These are phyloP conservation scores for Nerophis lumbriciformis DNA, from an alignment of 2,113 vertebrate genomes.

Conservation along the genomic window DNA sequence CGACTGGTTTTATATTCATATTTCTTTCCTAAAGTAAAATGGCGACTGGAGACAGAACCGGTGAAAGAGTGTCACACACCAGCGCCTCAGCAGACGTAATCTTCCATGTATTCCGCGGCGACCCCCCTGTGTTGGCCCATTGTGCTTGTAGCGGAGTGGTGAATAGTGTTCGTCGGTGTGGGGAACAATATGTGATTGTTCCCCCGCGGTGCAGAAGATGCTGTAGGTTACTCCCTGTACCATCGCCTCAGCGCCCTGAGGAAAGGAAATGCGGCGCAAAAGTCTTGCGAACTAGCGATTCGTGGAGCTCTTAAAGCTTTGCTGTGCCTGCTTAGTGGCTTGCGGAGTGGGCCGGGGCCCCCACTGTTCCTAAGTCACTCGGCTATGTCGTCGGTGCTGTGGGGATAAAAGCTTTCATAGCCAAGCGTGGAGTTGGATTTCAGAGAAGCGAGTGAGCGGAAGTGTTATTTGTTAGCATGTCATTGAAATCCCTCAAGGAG, in stretches of 20 bases:
- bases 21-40: constrained; percentile 23
- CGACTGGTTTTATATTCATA: no score
- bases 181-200: constrained; percentile 73
- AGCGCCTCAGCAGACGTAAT: constrained; percentile 48
- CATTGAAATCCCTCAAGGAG: constrained; percentile 68
- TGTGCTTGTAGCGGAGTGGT: constrained; percentile 58
- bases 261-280: constrained; percentile 40
- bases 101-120: constrained; percentile 39
- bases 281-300: constrained; percentile 40
- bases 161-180: constrained; percentile 66
- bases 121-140: constrained; percentile 61
- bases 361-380: constrained; percentile 2
- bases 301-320: constrained; percentile 45
- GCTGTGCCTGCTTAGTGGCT: constrained; percentile 40
- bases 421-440: constrained; percentile 35
- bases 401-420: constrained; percentile 5
- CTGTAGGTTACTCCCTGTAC: constrained; percentile 70
- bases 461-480: constrained; percentile 60
- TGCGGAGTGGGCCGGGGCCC: constrained; percentile 26
- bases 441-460: constrained; percentile 13
- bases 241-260: constrained; percentile 57
- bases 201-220: constrained; percentile 57
- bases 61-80: constrained; percentile 60
- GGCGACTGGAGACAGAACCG: constrained; percentile 35
- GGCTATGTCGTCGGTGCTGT: constrained; percentile 29